phyloP scores from a whole-genome alignment of 2,888 invertebrate species.

The Agonopterix heracliana region DNA sequence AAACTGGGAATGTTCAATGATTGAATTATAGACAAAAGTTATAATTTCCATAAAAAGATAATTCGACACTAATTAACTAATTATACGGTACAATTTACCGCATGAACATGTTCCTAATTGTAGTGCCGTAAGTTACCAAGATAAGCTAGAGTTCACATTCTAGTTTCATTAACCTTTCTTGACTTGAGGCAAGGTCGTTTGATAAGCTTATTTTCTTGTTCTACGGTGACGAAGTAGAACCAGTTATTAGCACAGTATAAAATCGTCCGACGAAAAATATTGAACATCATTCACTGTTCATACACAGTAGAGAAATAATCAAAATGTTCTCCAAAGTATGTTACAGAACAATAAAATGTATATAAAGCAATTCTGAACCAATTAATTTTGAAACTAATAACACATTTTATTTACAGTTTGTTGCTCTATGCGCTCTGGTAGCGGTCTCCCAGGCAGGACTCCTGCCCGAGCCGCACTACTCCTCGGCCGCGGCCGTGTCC shows the following conservation, averaged over 20 bases:
- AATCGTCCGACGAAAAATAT: constrained; percentile 17
- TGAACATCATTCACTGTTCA: constrained; percentile 26
- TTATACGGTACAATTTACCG: too few relatives aligned
- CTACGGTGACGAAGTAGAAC: too few relatives aligned
- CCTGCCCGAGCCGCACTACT: constrained; percentile 47
- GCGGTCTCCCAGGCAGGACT: constrained; percentile 33
- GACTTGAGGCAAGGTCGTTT: background rate
- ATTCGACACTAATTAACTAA: too few relatives aligned
- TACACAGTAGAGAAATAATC: constrained; percentile 20
- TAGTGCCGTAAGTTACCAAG: too few relatives aligned
- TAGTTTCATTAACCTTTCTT: too few relatives aligned
- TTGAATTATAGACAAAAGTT: too few relatives aligned
- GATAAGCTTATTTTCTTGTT: too few relatives aligned
- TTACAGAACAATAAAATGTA: constrained; percentile 7
- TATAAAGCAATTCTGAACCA: background rate
- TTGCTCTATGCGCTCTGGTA: constrained; percentile 29
- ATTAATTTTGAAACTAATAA: background rate
- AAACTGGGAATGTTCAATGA: too few relatives aligned
- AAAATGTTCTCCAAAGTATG: constrained; percentile 43
- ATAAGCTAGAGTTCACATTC: too few relatives aligned
- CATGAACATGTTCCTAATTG: too few relatives aligned
- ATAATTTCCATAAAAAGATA: too few relatives aligned
- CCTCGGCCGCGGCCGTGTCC: constrained; percentile 40
- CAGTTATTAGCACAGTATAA: constrained; percentile 20
- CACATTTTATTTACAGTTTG: constrained; percentile 20